Evolutionary conservation across 2,797 vertebrate genomes (phyloP), one percentile per base, ranked within the genome.

Genomic region (Melopsittacus undulatus): DNA sequence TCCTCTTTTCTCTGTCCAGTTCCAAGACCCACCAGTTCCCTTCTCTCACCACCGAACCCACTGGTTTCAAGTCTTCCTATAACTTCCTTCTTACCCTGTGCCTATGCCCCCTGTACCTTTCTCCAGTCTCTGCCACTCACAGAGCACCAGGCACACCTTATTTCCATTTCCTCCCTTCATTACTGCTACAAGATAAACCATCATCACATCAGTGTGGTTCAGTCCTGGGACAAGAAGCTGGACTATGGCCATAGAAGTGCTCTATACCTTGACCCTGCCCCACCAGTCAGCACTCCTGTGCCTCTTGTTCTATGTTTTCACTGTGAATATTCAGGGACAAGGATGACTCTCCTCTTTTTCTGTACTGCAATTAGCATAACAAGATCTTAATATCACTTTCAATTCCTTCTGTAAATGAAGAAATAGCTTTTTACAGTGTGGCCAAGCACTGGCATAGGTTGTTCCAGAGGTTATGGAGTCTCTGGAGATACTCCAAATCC

Each of bases 151-250:
- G 30, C 64, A 83, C 52, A 78, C 42, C 12, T 67, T 40, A 59
- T 34, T 67, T 77, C 23, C 26, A n/a, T 38, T 42, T 70, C 52
- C 40, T 77, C 19, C 43, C 24, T n/a, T 57, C 26, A 6, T 17
- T 11, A 3, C 2, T 34, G 52, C 62, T 69, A 36, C 29, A 34
- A 57, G 73, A 78, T 21, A 91, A 78, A 45, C 21, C 34, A n/a
- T 8, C 43, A 82, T 12, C 8, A 0, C 40, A 38, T 4, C 46
- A 34, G 8, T 2, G 12, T 6, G 45, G 40, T 20, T 18, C 1
- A 3, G 18, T 32, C 48, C 49, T 2, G 4, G 27, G 56, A 51
- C 67, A 40, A 83, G 10, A 12, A 73, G 59, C 75, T 42, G 56
- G 46, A 88, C 68, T 49, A 13, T 0, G 0, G 52, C 34, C 45